These are phyloP conservation scores for Phaethornis superciliosus DNA, from an alignment of 2,113 vertebrate species.

Conservation along the genomic window DNA sequence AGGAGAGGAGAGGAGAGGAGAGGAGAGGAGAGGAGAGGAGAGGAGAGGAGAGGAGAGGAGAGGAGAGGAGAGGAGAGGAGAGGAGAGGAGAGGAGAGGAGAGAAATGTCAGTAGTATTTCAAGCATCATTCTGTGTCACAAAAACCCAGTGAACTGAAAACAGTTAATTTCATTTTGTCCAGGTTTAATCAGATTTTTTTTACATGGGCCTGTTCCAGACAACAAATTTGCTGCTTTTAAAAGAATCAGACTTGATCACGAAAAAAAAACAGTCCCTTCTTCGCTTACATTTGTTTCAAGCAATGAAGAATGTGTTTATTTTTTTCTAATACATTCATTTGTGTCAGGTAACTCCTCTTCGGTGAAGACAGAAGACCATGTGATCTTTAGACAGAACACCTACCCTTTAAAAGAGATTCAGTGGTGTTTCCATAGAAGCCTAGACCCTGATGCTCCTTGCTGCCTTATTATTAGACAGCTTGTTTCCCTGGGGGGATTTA, in stretches of 20 bases:
- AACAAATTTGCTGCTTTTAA: not conserved
- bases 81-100: too few species aligned
- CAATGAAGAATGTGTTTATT: not conserved
- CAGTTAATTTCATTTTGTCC: not conserved
- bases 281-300: not conserved
- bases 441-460: not conserved
- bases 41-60: too few species aligned
- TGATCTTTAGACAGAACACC: not conserved
- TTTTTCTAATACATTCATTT: slow-evolving; percentile 16
- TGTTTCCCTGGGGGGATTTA: not conserved
- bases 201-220: not conserved
- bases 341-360: not conserved
- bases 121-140: not conserved
- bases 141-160: not conserved
- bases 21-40: too few species aligned
- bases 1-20: too few species aligned
- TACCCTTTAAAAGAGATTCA: not conserved
- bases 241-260: not conserved
- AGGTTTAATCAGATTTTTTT: not conserved
- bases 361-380: not conserved
- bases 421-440: not conserved
- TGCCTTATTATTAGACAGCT: slow-evolving; percentile 56
- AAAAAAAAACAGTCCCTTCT: not conserved
- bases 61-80: too few species aligned
- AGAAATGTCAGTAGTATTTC: not conserved